Base-by-base conservation (phyloP, 2,888 invertebrate species). In the Sthenelais limicola region DNA sequence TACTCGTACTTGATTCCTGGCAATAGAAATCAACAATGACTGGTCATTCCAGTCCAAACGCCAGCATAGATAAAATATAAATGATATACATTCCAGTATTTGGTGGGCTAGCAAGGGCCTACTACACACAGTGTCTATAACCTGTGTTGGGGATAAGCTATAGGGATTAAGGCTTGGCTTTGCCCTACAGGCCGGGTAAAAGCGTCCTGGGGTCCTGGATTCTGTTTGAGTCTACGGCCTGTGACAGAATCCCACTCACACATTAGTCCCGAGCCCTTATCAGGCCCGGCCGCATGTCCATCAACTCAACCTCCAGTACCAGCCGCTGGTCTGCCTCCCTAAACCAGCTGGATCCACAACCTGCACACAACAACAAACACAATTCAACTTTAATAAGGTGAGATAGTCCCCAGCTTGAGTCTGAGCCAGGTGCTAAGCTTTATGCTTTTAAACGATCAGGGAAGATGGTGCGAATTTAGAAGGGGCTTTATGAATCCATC, bases 391-490 rank as follows among this genome's bases (percentile, higher is more conserved):
- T 62, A 38, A 62, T 62, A 62, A 62, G 62, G 28, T 43, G 35
- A 3, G 62, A 62, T 62, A 35, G 38, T 62, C 43, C 35, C 43
- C 62, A 62, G 62, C 35, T 56, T 43, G 12, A 12, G 56, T n/a
- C 35, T 43, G 18, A 26, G n/a, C 7, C 35, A 5, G 62, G 35
- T 35, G 38, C 62, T 62, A 62, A 62, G 62, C 62, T 62, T 62
- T 62, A 62, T 62, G 62, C 62, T 62, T 62, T 62, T 62, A 62
- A 62, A 43, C 62, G 62, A 62, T 62, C 62, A 62, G 62, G 38
- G 62, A 24, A 24, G 26, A 43, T 62, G 15, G 24, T 12, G 38
- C 21, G 1, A n/a, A n/a, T n/a, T n/a, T n/a, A n/a, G n/a, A n/a
- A n/a, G 24, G 7, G 62, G 62, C n/a, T 38, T 62, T 18, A 3